Percentiles rank a stretch among this genome's conserved stretches.
Evolutionary conservation across 2,888 invertebrate species (phyloP).

Genomic region (Leptarthrus brevirostris): DNA sequence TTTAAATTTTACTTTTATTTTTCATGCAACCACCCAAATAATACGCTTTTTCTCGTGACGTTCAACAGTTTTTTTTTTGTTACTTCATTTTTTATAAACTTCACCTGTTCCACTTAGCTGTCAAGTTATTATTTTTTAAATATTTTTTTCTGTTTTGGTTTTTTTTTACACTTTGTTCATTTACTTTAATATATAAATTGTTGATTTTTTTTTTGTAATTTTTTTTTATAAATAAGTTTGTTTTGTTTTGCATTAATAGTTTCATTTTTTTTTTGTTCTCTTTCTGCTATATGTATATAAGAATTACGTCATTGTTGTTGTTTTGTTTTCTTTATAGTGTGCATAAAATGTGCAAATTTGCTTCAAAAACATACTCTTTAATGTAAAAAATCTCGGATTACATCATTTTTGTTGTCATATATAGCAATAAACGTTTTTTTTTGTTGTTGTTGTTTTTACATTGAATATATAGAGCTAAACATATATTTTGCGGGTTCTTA

Average conservation of each 20-base stretch:
- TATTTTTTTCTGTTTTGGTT: no score
- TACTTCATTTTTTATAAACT: background rate
- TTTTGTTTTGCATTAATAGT: background rate
- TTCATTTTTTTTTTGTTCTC: no score
- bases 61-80: no score
- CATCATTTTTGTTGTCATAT: background rate
- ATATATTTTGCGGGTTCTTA: no score
- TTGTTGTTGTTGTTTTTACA: background rate
- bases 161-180: background rate
- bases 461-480: background rate
- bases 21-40: constrained; percentile 14
- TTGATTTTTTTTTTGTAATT: background rate
- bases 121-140: no score
- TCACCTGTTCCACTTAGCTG: background rate
- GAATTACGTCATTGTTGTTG: background rate
- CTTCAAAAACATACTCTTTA: background rate
- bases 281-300: background rate
- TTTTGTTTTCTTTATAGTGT: background rate
- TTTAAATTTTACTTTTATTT: constrained; percentile 17
- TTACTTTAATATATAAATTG: background rate
- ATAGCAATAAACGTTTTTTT: no score
- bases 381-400: background rate
- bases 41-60: background rate
- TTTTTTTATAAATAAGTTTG: background rate
- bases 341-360: constrained; percentile 3